Conservation (phyloP, 2,888 invertebrate genomes). For the Callosobruchus maculatus region DNA sequence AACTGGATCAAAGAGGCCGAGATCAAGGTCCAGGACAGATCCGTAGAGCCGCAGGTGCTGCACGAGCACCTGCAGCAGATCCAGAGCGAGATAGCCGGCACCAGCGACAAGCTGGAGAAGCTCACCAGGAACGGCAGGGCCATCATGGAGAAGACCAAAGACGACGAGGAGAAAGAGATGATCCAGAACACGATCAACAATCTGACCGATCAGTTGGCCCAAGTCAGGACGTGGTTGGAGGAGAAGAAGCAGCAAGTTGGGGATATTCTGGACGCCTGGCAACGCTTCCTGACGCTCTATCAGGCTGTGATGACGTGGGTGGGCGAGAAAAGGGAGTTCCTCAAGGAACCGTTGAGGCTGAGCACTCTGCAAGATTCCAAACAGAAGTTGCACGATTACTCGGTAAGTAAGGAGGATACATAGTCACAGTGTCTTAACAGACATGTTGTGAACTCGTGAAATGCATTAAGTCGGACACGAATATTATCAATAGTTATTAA, state of each 20-base stretch:
- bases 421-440: too few relatives aligned
- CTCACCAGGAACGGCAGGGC: slow-evolving; percentile 73
- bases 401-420: too few relatives aligned
- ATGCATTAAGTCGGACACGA: too few relatives aligned
- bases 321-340: slow-evolving; percentile 74
- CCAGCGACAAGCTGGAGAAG: slow-evolving; percentile 73
- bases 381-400: slow-evolving; percentile 83
- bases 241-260: slow-evolving; percentile 80
- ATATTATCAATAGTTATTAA: too few relatives aligned
- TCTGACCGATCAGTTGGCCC: slow-evolving; percentile 73
- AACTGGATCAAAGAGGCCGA: slow-evolving; percentile 83
- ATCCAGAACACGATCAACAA: slow-evolving; percentile 73
- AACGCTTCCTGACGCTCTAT: slow-evolving; percentile 78
- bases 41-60: slow-evolving; percentile 70
- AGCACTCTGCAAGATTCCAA: slow-evolving; percentile 77
- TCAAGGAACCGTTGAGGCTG: slow-evolving; percentile 73
- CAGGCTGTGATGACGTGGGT: slow-evolving; percentile 82
- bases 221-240: slow-evolving; percentile 75
- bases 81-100: slow-evolving; percentile 68
- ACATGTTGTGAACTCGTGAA: too few relatives aligned
- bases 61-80: slow-evolving; percentile 75
- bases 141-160: slow-evolving; percentile 75
- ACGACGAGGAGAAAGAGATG: slow-evolving; percentile 71
- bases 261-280: slow-evolving; percentile 85
- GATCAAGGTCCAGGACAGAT: slow-evolving; percentile 71